A percentile compares a stretch with the other conserved stretches of the same genome.
Conservation (phyloP, 2,888 invertebrate genomes). For the Anthrax anthrax region DNA sequence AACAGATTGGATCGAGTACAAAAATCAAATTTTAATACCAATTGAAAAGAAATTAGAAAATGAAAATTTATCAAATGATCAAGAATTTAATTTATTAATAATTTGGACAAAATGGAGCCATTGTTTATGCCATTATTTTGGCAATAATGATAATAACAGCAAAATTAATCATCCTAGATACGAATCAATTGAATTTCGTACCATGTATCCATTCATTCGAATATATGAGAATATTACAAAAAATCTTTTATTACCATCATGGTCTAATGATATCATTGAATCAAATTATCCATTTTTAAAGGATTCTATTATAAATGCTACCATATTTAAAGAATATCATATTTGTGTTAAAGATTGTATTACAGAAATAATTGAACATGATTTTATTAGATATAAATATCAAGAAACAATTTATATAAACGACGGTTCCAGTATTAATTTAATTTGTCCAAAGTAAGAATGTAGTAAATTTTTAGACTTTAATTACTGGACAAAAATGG, state of each 20-base stretch:
- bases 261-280: neutral
- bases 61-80: neutral
- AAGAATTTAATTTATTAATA: neutral
- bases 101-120: neutral
- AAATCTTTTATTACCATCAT: neutral
- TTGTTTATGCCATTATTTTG: neutral
- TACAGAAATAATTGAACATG: neutral
- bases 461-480: neutral
- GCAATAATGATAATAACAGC: too few species aligned
- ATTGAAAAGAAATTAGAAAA: neutral
- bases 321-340: neutral
- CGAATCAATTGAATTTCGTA: neutral
- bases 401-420: neutral
- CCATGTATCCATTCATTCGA: neutral
- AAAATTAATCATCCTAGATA: too few species aligned
- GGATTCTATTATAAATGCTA: neutral
- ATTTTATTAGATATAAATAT: neutral
- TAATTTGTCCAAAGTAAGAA: neutral
- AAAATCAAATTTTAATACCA: neutral
- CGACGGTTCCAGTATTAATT: neutral
- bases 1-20: neutral
- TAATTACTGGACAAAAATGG: too few species aligned
- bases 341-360: neutral
- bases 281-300: neutral
- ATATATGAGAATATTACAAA: neutral